A percentile compares a stretch with the other conserved stretches of the same genome.
Evolutionary conservation across 2,797 vertebrate species (phyloP).

Genomic region (Tinamus major): DNA sequence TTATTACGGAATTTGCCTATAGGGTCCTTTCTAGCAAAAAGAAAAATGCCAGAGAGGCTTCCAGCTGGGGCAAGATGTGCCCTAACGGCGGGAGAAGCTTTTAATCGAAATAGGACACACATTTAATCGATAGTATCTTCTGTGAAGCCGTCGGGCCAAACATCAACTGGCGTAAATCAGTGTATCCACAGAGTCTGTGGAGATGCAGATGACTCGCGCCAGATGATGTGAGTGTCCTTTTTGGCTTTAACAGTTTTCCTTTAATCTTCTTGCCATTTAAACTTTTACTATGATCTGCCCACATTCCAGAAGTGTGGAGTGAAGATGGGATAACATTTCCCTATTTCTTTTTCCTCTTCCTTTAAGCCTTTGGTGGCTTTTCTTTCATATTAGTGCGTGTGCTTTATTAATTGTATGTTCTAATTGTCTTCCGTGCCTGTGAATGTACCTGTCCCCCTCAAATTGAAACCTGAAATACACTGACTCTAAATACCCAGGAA

Average conservation of each 20-base stretch:
- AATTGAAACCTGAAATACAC: slow-evolving; percentile 38
- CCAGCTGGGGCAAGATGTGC: slow-evolving; percentile 56
- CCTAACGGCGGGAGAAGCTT: slow-evolving; percentile 62
- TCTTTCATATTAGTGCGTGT: background rate
- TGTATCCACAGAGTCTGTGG: background rate
- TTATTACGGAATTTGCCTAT: slow-evolving; percentile 58
- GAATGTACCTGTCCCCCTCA: slow-evolving; percentile 4
- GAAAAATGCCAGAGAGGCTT: slow-evolving; percentile 43
- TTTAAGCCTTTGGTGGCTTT: slow-evolving; percentile 29
- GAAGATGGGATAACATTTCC: slow-evolving; percentile 28
- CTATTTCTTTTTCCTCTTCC: background rate
- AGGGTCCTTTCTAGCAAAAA: slow-evolving; percentile 47
- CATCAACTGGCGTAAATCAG: slow-evolving; percentile 52
- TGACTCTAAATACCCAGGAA: background rate
- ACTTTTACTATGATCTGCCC: slow-evolving; percentile 66
- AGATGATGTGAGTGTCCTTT: slow-evolving; percentile 64
- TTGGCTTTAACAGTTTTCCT: slow-evolving; percentile 65
- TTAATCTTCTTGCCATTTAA: slow-evolving; percentile 63
- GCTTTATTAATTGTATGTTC: background rate
- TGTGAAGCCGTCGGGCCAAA: slow-evolving; percentile 5
- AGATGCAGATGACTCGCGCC: slow-evolving; percentile 29
- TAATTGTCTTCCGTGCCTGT: background rate
- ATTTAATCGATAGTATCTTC: slow-evolving; percentile 74
- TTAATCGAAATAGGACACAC: slow-evolving; percentile 67
- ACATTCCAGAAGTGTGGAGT: slow-evolving; percentile 55